Evolutionary conservation across 2,888 invertebrate genomes (phyloP).

Genomic region (Trachelus stipa): DNA sequence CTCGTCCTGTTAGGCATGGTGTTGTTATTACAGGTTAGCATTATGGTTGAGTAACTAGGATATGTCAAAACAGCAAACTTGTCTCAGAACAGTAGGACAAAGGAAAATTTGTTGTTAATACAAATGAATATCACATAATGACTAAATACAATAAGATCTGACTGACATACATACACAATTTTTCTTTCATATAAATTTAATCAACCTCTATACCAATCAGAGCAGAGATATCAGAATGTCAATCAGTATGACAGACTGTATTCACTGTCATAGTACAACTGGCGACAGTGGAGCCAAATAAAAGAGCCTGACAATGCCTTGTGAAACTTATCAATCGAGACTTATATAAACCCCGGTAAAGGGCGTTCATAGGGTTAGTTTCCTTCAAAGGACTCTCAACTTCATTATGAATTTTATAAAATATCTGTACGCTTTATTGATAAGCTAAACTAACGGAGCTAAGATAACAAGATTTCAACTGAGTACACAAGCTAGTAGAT

Average conservation of each 20-base stretch:
- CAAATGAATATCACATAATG: not conserved
- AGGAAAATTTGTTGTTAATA: not conserved
- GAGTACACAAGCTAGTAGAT: not conserved
- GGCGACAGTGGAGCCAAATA: not conserved
- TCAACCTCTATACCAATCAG: not conserved
- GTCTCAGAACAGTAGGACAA: not conserved
- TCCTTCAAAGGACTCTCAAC: not conserved
- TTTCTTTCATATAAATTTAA: not conserved
- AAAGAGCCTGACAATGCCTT: not conserved
- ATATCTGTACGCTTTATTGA: not conserved
- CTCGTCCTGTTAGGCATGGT: slow-evolving; percentile 46
- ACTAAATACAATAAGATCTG: not conserved
- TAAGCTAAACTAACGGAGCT: not conserved
- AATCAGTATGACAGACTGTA: not conserved
- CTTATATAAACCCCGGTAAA: not conserved
- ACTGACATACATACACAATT: not conserved
- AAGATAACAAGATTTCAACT: not conserved
- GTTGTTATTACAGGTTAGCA: slow-evolving; percentile 4
- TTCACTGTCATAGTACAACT: not conserved
- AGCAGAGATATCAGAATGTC: not conserved
- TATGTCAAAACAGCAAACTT: not conserved
- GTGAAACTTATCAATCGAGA: not conserved
- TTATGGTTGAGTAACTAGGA: slow-evolving; percentile 11
- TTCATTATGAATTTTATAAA: not conserved
- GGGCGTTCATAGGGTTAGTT: not conserved